Percentiles rank a stretch among this genome's conserved stretches.
Conservation (phyloP, 2,113 vertebrate species). For the Emydura subglobosa region DNA sequence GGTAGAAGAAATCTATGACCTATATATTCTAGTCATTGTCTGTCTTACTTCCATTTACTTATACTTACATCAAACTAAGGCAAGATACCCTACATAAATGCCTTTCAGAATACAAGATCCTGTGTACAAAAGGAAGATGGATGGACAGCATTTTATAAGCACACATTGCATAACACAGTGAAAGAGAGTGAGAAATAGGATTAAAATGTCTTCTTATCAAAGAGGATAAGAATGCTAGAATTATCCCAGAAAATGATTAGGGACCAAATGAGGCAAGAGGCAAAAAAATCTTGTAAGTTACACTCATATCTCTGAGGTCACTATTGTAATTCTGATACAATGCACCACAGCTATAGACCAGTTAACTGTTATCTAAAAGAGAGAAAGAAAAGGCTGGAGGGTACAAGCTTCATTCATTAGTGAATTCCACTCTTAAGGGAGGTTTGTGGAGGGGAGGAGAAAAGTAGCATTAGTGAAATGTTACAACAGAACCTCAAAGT, state of each 20-base stretch:
- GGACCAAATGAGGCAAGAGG: not conserved
- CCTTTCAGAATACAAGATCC: conserved; percentile 2
- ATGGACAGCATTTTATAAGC: conserved; percentile 65
- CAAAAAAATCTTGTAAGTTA: not conserved
- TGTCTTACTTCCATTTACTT: conserved; percentile 33
- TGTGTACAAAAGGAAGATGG: conserved; percentile 54
- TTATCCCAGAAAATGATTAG: not conserved
- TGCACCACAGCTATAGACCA: not conserved
- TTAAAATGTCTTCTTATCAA: not conserved
- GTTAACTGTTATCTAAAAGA: not conserved
- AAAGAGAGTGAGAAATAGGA: not conserved
- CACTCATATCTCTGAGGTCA: not conserved
- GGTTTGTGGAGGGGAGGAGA: not conserved
- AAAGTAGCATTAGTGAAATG: not conserved
- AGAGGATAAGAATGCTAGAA: conserved; percentile 2
- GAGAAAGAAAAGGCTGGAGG: not conserved
- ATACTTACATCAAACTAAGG: conserved; percentile 38
- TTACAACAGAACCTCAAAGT: no score
- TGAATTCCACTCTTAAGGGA: not conserved
- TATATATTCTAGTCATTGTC: conserved; percentile 44
- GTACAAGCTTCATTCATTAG: not conserved
- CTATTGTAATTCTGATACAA: not conserved
- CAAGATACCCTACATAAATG: conserved; percentile 47
- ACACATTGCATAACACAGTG: not conserved
- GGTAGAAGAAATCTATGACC: conserved; percentile 59